Conservation (phyloP, 2,888 invertebrate genomes). For the Orchestes rusci region DNA sequence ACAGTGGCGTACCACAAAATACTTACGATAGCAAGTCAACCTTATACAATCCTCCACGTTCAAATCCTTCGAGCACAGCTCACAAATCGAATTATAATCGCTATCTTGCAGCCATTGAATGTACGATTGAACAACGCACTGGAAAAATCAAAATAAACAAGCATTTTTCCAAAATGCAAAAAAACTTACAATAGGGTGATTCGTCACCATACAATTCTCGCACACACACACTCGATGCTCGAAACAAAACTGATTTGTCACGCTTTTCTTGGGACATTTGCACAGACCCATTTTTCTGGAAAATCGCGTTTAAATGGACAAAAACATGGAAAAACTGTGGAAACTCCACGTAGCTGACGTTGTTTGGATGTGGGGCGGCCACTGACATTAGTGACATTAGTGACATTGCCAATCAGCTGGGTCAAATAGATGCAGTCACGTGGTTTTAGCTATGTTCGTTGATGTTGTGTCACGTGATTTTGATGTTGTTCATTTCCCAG, state of each 20-base stretch:
- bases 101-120: constrained; percentile 97
- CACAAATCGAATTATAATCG: constrained; percentile 92
- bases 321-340: too few relatives aligned
- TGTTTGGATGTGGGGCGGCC: too few relatives aligned
- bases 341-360: too few relatives aligned
- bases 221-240: constrained; percentile 99
- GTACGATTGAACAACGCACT: constrained; percentile 99
- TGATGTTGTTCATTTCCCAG: too few relatives aligned
- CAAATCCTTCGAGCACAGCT: constrained; percentile 76
- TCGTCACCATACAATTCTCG: constrained; percentile 95
- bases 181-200: constrained; percentile 80
- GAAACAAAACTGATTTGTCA: constrained; percentile 98
- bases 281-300: constrained; percentile 85
- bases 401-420: too few relatives aligned
- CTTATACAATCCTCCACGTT: constrained; percentile 79
- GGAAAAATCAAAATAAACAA: constrained; percentile 36
- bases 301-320: too few relatives aligned
- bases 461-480: too few relatives aligned
- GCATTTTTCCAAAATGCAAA: not conserved
- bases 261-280: constrained; percentile 94
- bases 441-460: too few relatives aligned
- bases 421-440: too few relatives aligned
- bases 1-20: too few relatives aligned
- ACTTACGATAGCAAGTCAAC: constrained; percentile 88
- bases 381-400: too few relatives aligned